Evolutionary conservation across 2,888 invertebrate genomes (phyloP), one percentile per base, ranked within the genome.

Genomic region (Hirtodrosophila alboralis): DNA sequence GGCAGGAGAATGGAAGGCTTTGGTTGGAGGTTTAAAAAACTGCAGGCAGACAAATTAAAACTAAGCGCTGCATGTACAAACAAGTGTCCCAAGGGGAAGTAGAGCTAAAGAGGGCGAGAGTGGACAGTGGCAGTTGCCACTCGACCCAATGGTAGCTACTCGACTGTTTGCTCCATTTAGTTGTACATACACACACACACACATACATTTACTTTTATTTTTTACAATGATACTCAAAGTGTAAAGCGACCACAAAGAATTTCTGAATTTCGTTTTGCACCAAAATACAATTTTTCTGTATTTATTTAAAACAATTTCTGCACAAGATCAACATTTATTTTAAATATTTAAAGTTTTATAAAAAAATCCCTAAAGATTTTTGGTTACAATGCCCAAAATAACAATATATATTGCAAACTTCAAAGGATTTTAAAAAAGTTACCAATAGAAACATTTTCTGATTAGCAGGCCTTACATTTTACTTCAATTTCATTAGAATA

Each of bases 161-260:
- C 81, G 81, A 79, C 75, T 84, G 78, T 79, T 79, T 79, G 81
- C 84, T 84, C 75, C 79, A 81, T 79, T 79, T 84, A 79, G 72
- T 57, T 74, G 47, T 31, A 59, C 28, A 38, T 54, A 60, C 59
- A 63, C 63, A 66, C 34, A 47, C 43, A 26, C 31, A 37, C 27
- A 52, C 49, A 12, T 14, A 44, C 28, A 27, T 60, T 62, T 62
- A 48, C 60, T 70, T 77, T 53, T 61, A 66, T 23, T 69, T 66
- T 66, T 38, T 41, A 10, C 62, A 59, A 34, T 71, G 81, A 64
- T 37, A 34, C 65, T 77, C 43, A 74, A 84, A 84, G 75, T 79
- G 81, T 69, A 48, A 44, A 23, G 37, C 51, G 49, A 66, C 54
- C 76, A 59, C 78, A 71, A 8, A 28, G 6, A 59, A 31, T 66